Conservation (phyloP, 2,113 vertebrate species). For the Trinectes maculatus region DNA sequence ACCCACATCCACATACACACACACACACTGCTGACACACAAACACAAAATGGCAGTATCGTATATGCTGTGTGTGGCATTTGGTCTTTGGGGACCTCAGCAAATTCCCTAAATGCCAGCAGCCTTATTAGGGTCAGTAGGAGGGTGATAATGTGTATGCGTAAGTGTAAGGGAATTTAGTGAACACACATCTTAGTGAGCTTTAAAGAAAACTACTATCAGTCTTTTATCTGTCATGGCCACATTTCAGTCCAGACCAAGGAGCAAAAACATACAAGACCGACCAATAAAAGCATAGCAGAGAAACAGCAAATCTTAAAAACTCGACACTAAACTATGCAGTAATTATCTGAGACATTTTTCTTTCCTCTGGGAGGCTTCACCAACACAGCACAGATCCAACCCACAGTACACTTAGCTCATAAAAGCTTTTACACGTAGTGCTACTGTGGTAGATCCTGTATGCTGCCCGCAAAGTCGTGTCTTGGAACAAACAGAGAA, state of each 20-base stretch:
- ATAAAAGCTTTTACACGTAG: slow-evolving; percentile 2
- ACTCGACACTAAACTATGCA: neutral
- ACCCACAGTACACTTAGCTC: neutral
- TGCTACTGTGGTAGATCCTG: neutral
- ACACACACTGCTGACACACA: slow-evolving; percentile 5
- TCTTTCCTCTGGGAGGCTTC: neutral
- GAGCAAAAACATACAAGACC: neutral
- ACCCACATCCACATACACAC: slow-evolving; percentile 22
- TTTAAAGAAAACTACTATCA: slow-evolving; percentile 3
- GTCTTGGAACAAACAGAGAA: neutral
- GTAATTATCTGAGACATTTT: neutral
- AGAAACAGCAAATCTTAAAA: too few relatives aligned
- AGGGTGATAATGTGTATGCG: slow-evolving; percentile 13
- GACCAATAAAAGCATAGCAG: neutral
- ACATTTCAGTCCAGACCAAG: neutral
- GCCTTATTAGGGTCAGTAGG: slow-evolving; percentile 48
- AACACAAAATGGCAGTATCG: neutral
- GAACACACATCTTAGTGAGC: neutral
- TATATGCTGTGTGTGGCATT: slow-evolving; percentile 14
- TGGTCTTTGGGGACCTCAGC: slow-evolving; percentile 53
- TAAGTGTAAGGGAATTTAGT: neutral
- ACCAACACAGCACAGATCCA: slow-evolving; percentile 7
- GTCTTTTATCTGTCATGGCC: neutral
- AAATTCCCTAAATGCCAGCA: slow-evolving; percentile 72
- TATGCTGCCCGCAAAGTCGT: neutral